Evolutionary conservation across 1,140 invertebrate genomes (phyloP).

Genomic region (Thaumatotibia leucotreta): DNA sequence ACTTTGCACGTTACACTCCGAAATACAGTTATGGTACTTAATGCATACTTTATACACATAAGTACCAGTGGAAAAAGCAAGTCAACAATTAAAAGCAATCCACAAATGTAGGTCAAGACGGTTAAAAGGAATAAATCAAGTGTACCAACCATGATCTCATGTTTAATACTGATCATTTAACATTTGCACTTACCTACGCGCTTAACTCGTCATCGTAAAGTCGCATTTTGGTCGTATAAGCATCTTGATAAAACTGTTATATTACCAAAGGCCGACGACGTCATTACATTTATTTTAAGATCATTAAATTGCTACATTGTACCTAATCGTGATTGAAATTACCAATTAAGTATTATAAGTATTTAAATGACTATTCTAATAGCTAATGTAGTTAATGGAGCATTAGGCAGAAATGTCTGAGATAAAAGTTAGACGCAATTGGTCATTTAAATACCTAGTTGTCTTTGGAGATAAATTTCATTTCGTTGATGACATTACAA

Average conservation of each 20-base stretch:
- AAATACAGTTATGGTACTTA: no score
- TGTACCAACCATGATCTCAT: conserved; percentile 64
- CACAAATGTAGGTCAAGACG: conserved; percentile 69
- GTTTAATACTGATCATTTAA: conserved; percentile 23
- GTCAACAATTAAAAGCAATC: conserved; percentile 70
- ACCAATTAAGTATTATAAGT: conserved; percentile 12
- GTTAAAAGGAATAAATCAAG: conserved; percentile 74
- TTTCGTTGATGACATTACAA: conserved; percentile 5
- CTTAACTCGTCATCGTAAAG: conserved; percentile 30
- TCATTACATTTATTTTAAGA: conserved; percentile 69
- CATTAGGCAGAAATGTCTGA: conserved; percentile 1
- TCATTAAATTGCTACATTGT: conserved; percentile 62
- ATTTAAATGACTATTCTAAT: background rate
- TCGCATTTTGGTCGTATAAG: conserved; percentile 26
- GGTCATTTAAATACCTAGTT: background rate
- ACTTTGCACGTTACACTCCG: no score
- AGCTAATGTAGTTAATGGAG: conserved; percentile 3
- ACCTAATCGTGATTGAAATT: conserved; percentile 57
- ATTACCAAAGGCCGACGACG: conserved; percentile 45
- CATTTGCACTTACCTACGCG: conserved; percentile 17
- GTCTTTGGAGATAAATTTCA: conserved; percentile 22
- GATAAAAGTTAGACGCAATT: conserved; percentile 7
- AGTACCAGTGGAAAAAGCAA: background rate
- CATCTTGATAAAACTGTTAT: conserved; percentile 19
- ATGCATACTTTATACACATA: no score